Evolutionary conservation across 2,113 vertebrate species (phyloP).

Genomic region (Ascaphus truei): DNA sequence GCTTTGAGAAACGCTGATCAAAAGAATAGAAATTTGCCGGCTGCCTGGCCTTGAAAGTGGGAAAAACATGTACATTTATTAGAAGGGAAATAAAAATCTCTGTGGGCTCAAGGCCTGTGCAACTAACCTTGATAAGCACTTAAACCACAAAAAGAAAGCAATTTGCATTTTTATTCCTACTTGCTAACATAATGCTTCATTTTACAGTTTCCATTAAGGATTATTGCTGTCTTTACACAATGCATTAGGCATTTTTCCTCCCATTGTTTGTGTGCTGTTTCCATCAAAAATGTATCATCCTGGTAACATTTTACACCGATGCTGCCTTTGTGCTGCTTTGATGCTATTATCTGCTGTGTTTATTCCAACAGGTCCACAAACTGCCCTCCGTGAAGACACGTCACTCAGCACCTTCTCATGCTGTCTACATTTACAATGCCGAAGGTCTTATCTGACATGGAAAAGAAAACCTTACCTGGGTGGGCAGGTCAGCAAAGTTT

Average conservation of each 20-base stretch:
- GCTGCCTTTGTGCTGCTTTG: slow-evolving; percentile 44
- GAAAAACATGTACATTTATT: slow-evolving; percentile 26
- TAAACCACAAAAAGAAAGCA: slow-evolving; percentile 52
- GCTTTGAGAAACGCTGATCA: slow-evolving; percentile 37
- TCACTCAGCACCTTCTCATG: slow-evolving; percentile 40
- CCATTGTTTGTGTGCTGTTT: slow-evolving; percentile 37
- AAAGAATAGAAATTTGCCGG: slow-evolving; percentile 42
- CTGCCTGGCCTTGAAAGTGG: slow-evolving; percentile 38
- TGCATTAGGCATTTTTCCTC: slow-evolving; percentile 44
- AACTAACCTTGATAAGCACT: slow-evolving; percentile 56
- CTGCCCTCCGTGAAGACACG: slow-evolving; percentile 30
- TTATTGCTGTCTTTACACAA: slow-evolving; percentile 50
- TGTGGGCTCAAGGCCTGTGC: slow-evolving; percentile 45
- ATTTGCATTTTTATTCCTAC: slow-evolving; percentile 62
- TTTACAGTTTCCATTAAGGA: slow-evolving; percentile 56
- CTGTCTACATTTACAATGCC: slow-evolving; percentile 32
- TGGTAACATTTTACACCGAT: slow-evolving; percentile 46
- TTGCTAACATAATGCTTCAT: slow-evolving; percentile 51
- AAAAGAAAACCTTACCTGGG: slow-evolving; percentile 32
- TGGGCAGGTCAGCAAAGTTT: slow-evolving; percentile 34
- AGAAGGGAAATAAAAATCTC: slow-evolving; percentile 46
- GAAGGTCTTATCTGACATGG: slow-evolving; percentile 36
- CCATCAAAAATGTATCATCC: slow-evolving; percentile 50
- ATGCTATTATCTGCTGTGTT: slow-evolving; percentile 48
- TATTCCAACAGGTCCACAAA: slow-evolving; percentile 49